Percentiles rank a stretch among this genome's conserved stretches.
These are phyloP conservation scores for Peromyscus polionotus DNA, from an alignment of 2,113 vertebrate genomes.

Conservation along the genomic window DNA sequence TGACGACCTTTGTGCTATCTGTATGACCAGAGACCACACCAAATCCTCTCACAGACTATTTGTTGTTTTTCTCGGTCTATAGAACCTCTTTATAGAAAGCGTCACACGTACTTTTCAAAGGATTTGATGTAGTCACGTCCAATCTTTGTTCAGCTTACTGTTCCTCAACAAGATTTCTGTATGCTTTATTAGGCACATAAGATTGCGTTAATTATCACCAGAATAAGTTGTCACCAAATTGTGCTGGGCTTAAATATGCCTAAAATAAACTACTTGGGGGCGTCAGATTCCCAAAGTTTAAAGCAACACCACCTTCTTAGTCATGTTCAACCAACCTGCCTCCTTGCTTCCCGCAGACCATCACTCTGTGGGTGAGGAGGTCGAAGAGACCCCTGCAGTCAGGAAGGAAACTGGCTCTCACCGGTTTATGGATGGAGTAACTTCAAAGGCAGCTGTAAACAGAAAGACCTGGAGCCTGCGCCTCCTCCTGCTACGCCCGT, in stretches of 20 bases:
- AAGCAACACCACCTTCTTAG: not conserved
- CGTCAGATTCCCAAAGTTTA: not conserved
- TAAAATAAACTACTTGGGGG: not conserved
- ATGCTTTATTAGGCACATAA: not conserved
- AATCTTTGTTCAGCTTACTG: not conserved
- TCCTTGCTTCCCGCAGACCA: not conserved
- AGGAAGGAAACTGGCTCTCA: not conserved
- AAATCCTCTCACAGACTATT: not conserved
- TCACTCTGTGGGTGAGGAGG: not conserved
- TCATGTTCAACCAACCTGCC: not conserved
- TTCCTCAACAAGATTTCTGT: not conserved
- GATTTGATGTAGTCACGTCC: not conserved
- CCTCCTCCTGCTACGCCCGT: not conserved
- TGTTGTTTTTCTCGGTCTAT: not conserved
- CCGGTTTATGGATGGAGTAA: not conserved
- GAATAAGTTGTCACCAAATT: not conserved
- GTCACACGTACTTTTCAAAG: not conserved
- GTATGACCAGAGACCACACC: not conserved
- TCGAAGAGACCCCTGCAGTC: not conserved
- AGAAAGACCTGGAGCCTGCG: accelerated
- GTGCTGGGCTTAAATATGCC: not conserved
- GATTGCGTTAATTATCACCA: not conserved
- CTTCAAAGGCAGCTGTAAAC: accelerated
- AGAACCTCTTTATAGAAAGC: not conserved
- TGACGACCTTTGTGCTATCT: not conserved